These are phyloP conservation scores for Pterostichus madidus DNA, from an alignment of 2,888 invertebrate genomes.

Conservation along the genomic window DNA sequence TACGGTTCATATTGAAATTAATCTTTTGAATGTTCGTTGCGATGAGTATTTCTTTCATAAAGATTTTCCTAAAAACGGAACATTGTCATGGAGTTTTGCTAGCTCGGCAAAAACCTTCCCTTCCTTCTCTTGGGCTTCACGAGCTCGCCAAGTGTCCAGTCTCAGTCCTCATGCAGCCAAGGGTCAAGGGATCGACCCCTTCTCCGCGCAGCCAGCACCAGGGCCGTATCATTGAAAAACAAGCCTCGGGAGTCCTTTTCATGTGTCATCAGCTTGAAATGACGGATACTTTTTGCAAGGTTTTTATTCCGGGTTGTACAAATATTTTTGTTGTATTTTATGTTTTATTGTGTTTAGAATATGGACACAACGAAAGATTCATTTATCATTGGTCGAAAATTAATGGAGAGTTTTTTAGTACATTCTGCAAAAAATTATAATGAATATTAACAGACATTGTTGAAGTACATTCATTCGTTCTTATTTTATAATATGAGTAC, in stretches of 20 bases:
- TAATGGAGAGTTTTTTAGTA: not conserved
- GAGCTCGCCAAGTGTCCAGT: conserved; percentile 1
- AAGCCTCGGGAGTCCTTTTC: conserved; percentile 40
- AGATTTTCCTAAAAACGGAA: conserved; percentile 25
- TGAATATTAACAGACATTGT: too few species aligned
- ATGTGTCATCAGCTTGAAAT: conserved; percentile 46
- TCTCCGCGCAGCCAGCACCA: not conserved
- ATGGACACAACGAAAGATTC: conserved; percentile 8
- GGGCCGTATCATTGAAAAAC: conserved; percentile 32
- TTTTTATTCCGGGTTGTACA: conserved; percentile 39
- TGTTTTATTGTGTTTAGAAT: conserved; percentile 40
- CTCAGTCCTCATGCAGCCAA: not conserved
- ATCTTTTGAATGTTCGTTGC: too few species aligned
- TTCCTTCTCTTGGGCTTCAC: conserved; percentile 8
- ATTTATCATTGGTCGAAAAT: conserved; percentile 10
- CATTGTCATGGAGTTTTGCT: conserved; percentile 24
- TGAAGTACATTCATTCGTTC: too few species aligned
- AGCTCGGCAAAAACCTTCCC: conserved; percentile 14
- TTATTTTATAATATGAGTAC: too few species aligned
- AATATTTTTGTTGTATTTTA: conserved; percentile 46
- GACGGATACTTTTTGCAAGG: conserved; percentile 21
- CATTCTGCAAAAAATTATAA: too few species aligned
- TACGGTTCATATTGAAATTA: too few species aligned
- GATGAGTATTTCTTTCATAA: not conserved
- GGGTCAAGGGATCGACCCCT: conserved; percentile 36